Base-by-base conservation (phyloP, 2,797 vertebrate species). In the Bradypodion pumilum region DNA sequence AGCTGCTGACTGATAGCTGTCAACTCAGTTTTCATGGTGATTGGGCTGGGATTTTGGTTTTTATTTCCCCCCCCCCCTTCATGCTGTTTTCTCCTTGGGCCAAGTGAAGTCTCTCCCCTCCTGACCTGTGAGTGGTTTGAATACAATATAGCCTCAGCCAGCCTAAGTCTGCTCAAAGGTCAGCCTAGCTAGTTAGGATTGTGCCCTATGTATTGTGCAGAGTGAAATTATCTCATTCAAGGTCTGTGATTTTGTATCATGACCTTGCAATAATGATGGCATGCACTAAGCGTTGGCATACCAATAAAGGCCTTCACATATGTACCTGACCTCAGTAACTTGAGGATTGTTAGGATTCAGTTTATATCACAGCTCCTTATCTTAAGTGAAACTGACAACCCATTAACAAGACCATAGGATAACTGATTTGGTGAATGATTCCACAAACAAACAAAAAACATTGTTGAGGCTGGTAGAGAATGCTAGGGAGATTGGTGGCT, bases 321-420 rank as follows among this genome's bases (percentile, higher is more conserved):
- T 15, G 15, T 23, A 72, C 63, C 8, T 80, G 81, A 91, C 84
- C 88, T 90, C 85, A 89, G 86, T 84, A 27, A 81, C 72, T 12
- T 74, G 79, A 85, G 91, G 80, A 86, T 72, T 66, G 80, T 29
- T 78, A 37, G 42, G 35, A 82, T 90, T 77, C 89, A 91, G 83
- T 32, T 84, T 77, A 44, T 88, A 89, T 65, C 76, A 23, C 65
- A 85, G 65, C 52, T 81, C 86, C 88, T 81, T 87, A 66, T 16
- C 90, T 80, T 86, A 86, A 92, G 85, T 86, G 85, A 92, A 92
- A 75, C 78, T 89, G 90, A 92, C 46, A 93, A 83, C 25, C 88
- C 88, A 92, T 93, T 86, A 90, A 93, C 91, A 83, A 92, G 83
- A 69, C 75, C 79, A 87, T 76, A 37, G 65, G 88, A 86, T 6